Percentiles rank a stretch among this genome's conserved stretches.
Conservation (phyloP, 2,888 invertebrate genomes). For the Ichneumoninae sp. region DNA sequence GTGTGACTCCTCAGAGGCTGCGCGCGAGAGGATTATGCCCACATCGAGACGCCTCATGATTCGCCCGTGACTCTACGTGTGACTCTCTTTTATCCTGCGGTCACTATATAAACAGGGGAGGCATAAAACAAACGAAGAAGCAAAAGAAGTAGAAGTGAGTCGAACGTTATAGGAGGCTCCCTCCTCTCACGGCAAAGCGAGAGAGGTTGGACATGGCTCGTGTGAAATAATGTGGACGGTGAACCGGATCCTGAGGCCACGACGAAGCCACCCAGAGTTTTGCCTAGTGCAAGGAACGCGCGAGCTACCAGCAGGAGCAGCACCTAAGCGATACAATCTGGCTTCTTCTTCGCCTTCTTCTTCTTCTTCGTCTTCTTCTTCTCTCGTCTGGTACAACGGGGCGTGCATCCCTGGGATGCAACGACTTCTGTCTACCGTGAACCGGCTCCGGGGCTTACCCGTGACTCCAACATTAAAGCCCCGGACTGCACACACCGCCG, state of each 20-base stretch:
- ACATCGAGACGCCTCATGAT: neutral
- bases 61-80: neutral
- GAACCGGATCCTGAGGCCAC: conserved; percentile 81
- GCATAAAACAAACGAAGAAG: too few relatives aligned
- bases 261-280: conserved; percentile 75
- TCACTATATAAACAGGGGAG: conserved; percentile 11
- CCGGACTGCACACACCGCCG: conserved; percentile 45
- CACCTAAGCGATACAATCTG: conserved; percentile 42
- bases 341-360: conserved; percentile 4
- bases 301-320: conserved; percentile 14
- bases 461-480: conserved; percentile 66
- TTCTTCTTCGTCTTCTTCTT: neutral
- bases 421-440: conserved; percentile 47
- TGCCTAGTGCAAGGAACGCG: conserved; percentile 24
- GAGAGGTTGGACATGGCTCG: conserved; percentile 70
- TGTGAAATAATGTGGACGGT: conserved; percentile 80
- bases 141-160: neutral
- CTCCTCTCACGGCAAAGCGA: conserved; percentile 65
- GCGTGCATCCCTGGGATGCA: conserved; percentile 39
- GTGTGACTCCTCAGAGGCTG: neutral
- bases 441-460: conserved; percentile 42
- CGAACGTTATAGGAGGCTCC: neutral
- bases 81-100: conserved; percentile 5
- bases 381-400: conserved; percentile 15
- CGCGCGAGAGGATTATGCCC: too few relatives aligned